These are phyloP conservation scores for Cryptocephalus primarius DNA, from an alignment of 2,888 invertebrate genomes.

Conservation along the genomic window DNA sequence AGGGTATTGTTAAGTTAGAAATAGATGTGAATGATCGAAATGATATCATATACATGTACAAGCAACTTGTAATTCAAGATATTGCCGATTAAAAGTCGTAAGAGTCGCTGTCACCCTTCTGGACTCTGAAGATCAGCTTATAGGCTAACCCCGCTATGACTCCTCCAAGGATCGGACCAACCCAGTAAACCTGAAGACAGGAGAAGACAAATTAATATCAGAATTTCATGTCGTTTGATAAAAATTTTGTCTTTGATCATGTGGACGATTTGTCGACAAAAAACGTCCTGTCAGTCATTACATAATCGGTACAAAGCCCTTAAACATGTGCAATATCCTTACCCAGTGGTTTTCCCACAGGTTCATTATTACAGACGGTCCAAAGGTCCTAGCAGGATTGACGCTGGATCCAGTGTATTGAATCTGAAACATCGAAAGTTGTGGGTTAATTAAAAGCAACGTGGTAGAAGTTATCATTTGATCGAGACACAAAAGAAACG, in stretches of 20 bases:
- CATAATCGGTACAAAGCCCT: too few species aligned
- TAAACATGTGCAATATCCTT: conserved; percentile 16
- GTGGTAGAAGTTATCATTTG: too few species aligned
- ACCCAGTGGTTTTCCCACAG: conserved; percentile 57
- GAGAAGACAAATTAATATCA: neutral
- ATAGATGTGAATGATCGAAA: neutral
- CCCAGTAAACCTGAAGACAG: conserved; percentile 48
- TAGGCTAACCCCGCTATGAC: conserved; percentile 45
- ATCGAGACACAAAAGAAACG: too few species aligned
- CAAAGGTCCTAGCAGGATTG: conserved; percentile 61
- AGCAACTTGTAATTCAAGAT: neutral
- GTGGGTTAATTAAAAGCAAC: too few species aligned
- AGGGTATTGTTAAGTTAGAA: neutral
- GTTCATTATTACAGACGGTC: conserved; percentile 54
- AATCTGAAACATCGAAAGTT: conserved; percentile 37
- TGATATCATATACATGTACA: too few species aligned
- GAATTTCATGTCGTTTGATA: too few species aligned
- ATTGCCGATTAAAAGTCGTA: conserved; percentile 55
- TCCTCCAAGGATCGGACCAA: conserved; percentile 50
- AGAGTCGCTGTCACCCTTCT: conserved; percentile 63
- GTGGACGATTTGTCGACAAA: too few species aligned
- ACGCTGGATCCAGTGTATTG: conserved; percentile 57
- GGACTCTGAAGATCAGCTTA: conserved; percentile 48
- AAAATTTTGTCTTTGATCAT: too few species aligned
- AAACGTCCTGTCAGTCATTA: too few species aligned